phyloP scores from a whole-genome alignment of 2,113 vertebrate species.

The Protobothrops mucrosquamatus region DNA sequence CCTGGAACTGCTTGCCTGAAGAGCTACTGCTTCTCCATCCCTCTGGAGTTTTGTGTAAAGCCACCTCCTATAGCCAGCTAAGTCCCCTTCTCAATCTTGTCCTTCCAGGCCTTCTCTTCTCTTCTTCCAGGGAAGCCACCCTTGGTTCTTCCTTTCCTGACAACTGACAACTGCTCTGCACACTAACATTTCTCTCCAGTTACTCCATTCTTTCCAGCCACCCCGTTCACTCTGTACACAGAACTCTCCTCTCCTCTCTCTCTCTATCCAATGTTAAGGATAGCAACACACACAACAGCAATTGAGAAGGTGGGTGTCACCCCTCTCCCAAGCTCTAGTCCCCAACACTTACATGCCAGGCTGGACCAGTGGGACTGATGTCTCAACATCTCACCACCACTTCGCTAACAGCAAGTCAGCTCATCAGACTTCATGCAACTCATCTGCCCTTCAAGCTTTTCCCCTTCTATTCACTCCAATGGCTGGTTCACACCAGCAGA shows the following conservation, averaged over 20 bases:
- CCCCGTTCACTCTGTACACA: not conserved
- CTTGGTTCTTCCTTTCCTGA: not conserved
- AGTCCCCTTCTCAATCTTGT: not conserved
- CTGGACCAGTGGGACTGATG: not conserved
- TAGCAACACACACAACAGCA: not conserved
- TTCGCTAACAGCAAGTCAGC: not conserved
- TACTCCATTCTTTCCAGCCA: not conserved
- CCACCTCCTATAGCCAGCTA: not conserved
- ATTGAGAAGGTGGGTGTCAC: not conserved
- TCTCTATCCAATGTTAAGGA: not conserved
- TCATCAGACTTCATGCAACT: not conserved
- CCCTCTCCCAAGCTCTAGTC: not conserved
- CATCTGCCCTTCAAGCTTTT: not conserved
- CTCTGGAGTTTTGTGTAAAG: not conserved
- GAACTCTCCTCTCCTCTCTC: not conserved
- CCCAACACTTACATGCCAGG: not conserved
- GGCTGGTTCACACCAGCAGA: not conserved
- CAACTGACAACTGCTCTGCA: not conserved
- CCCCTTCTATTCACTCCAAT: not conserved
- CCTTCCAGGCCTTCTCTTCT: not conserved
- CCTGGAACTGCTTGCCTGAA: not conserved
- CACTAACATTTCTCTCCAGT: not conserved
- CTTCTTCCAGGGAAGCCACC: not conserved
- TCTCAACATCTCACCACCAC: not conserved
- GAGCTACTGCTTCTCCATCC: not conserved